Evolutionary conservation across 2,797 vertebrate genomes (phyloP), one percentile per base, ranked within the genome.

Genomic region (Coregonus suidteri): DNA sequence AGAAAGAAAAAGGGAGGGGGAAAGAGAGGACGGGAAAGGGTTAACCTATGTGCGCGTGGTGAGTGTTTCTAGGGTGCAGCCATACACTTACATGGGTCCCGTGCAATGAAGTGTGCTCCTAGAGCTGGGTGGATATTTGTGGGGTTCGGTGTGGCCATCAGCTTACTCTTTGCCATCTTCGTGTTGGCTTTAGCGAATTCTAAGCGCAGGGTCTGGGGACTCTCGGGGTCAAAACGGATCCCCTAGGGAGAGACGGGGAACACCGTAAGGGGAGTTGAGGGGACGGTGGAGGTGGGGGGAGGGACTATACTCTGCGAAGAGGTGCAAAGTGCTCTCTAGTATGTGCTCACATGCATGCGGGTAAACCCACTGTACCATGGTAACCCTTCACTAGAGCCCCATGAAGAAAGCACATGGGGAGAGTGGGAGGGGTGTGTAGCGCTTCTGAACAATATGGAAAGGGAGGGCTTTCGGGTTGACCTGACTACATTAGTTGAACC

Each of bases 141-240:
- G 25, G 25, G 25, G 25, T 25, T 25, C 25, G 25, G 25, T 25
- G 25, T 25, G 25, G 25, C 25, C 25, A 25, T 25, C 25, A 25
- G 25, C 25, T 25, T 25, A 25, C 25, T 25, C 25, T 25, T 25
- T 25, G 25, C 25, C 25, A 25, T 25, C 25, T 25, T 25, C 25
- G 25, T 25, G 25, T 25, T 25, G 25, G 98, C 97, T 95, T 99
- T 99, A 89, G 98, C 98, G 93, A 99, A 99, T 93, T 99, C 98
- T 96, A 99, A 96, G 93, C 97, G 95, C 94, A 99, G 92, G 87
- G 98, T 99, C 94, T 99, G 98, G 20, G 98, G 97, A 81, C 97
- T 99, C 95, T 99, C 98, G 20, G 98, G 98, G 93, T 99, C 98
- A 76, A 99, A 99, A 90, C 98, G 96, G 92, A 99, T 97, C 80